These are phyloP conservation scores for Adelognathus sp. DNA, from an alignment of 2,888 invertebrate genomes.

Conservation along the genomic window DNA sequence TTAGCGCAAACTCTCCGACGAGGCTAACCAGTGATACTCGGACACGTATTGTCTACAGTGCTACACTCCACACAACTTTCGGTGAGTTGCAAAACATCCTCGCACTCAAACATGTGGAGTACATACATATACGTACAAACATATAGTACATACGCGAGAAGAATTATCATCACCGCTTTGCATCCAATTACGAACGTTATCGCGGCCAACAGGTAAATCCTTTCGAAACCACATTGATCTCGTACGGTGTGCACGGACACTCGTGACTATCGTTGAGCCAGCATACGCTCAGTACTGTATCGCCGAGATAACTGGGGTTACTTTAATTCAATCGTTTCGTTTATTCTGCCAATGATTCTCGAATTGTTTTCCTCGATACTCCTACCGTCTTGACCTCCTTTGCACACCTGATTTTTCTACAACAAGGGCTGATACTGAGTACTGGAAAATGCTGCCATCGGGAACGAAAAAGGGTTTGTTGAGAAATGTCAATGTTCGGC, in stretches of 20 bases:
- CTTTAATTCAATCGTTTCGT: neutral
- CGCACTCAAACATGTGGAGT: neutral
- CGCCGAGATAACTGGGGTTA: neutral
- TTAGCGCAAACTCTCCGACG: slow-evolving; percentile 20
- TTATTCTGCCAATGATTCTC: neutral
- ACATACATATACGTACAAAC: slow-evolving; percentile 5
- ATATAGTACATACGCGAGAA: slow-evolving; percentile 36
- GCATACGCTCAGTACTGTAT: neutral
- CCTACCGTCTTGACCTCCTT: neutral
- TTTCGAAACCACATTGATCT: slow-evolving; percentile 23
- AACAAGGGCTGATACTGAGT: no score
- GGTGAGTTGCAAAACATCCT: slow-evolving; percentile 10
- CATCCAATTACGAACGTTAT: slow-evolving; percentile 56
- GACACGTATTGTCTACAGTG: slow-evolving; percentile 4
- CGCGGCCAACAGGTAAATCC: slow-evolving; percentile 41
- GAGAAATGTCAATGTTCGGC: no score
- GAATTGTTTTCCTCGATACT: neutral
- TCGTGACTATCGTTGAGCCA: slow-evolving; percentile 3
- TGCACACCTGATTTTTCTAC: no score
- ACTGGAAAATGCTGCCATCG: no score
- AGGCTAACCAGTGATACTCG: slow-evolving; percentile 15
- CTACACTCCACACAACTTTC: slow-evolving; percentile 47
- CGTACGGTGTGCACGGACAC: neutral
- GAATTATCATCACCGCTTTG: slow-evolving; percentile 58
- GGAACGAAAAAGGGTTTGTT: no score